Conservation (phyloP, 2,888 invertebrate genomes). For the Mactromeris polynyma region DNA sequence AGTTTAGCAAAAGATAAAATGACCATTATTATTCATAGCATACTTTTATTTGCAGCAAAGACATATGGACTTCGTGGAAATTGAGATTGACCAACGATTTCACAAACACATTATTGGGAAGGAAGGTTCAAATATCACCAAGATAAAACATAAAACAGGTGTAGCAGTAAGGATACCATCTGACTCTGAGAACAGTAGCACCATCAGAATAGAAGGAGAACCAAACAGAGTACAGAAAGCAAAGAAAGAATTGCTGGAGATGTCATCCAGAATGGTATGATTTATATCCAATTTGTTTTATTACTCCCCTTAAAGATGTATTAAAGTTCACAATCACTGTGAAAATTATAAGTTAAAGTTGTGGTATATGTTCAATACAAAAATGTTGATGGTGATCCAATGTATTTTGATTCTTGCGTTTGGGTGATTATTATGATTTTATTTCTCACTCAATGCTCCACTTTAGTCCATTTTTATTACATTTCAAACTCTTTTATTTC, state of each 20-base stretch:
- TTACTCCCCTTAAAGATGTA: too few relatives aligned
- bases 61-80: slow-evolving; percentile 91
- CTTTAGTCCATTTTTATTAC: too few relatives aligned
- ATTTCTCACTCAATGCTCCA: too few relatives aligned
- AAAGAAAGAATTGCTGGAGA: slow-evolving; percentile 89
- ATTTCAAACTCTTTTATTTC: neutral
- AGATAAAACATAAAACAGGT: slow-evolving; percentile 97
- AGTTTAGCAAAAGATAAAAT: too few relatives aligned
- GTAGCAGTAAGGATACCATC: slow-evolving; percentile 97
- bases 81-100: slow-evolving; percentile 86
- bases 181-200: slow-evolving; percentile 90
- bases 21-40: too few relatives aligned
- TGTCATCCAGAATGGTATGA: slow-evolving; percentile 88
- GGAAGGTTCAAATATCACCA: slow-evolving; percentile 95
- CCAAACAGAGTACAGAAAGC: slow-evolving; percentile 95
- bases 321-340: too few relatives aligned
- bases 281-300: neutral
- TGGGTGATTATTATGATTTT: neutral
- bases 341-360: too few relatives aligned
- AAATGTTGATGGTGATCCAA: too few relatives aligned
- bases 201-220: slow-evolving; percentile 97
- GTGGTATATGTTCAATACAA: too few relatives aligned
- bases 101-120: slow-evolving; percentile 99
- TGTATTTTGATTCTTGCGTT: neutral
- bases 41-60: slow-evolving; percentile 87